Evolutionary conservation across 2,113 vertebrate genomes (phyloP).

Genomic region (Lamprologus lemairii): DNA sequence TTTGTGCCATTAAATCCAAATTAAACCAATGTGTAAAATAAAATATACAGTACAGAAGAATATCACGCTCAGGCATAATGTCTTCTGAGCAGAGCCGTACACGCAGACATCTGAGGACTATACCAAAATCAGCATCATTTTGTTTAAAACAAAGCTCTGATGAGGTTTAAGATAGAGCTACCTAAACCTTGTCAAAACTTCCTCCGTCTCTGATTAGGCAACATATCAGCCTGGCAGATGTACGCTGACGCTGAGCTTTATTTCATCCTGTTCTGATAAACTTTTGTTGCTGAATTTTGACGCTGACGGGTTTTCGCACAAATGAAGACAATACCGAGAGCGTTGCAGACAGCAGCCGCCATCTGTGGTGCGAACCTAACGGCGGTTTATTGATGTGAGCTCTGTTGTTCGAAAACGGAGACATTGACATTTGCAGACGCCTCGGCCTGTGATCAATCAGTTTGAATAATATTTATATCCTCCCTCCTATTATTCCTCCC

Average conservation of each 20-base stretch:
- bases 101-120: background rate
- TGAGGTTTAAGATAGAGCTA: background rate
- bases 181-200: background rate
- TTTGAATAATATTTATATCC: slow-evolving; percentile 41
- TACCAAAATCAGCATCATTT: background rate
- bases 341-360: background rate
- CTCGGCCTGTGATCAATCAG: slow-evolving; percentile 56
- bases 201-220: background rate
- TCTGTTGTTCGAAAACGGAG: slow-evolving; percentile 17
- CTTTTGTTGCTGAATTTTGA: background rate
- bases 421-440: slow-evolving; percentile 55
- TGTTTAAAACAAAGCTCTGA: background rate
- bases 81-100: background rate
- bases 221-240: background rate
- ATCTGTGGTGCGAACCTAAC: slow-evolving; percentile 18
- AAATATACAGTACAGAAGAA: background rate
- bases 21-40: background rate
- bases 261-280: background rate
- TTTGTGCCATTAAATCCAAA: background rate
- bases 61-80: background rate
- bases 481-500: background rate
- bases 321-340: background rate
- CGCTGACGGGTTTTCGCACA: background rate
- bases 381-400: slow-evolving; percentile 4
- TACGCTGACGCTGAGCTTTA: background rate